These are phyloP conservation scores for Rhinolophus sinicus DNA, from an alignment of 2,113 vertebrate genomes.

Conservation along the genomic window DNA sequence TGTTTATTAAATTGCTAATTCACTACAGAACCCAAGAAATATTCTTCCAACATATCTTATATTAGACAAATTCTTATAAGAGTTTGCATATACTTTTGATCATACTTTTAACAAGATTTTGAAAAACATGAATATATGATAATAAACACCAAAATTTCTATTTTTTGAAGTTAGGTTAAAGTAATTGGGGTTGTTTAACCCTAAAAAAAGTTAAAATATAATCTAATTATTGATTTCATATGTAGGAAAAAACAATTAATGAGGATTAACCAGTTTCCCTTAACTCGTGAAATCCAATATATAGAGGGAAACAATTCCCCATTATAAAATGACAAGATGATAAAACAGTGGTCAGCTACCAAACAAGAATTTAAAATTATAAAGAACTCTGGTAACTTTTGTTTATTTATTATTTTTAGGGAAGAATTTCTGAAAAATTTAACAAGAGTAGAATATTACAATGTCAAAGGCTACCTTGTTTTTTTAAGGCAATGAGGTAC, in stretches of 20 bases:
- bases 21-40: background rate
- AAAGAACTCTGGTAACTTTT: background rate
- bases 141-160: background rate
- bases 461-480: background rate
- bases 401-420: background rate
- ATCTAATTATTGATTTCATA: background rate
- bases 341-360: background rate
- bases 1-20: background rate
- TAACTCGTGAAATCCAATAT: background rate
- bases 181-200: background rate
- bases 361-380: background rate
- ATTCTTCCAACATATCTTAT: background rate
- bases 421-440: background rate
- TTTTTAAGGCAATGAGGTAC: background rate
- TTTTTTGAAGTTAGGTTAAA: conserved; percentile 9
- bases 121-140: background rate
- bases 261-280: background rate
- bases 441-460: background rate
- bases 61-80: background rate
- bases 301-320: background rate
- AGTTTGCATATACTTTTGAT: background rate
- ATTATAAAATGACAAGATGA: background rate
- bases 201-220: background rate
- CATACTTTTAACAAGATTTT: background rate
- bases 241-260: background rate